A percentile compares a stretch with the other conserved stretches of the same genome.
phyloP scores from a whole-genome alignment of 2,797 vertebrate genomes.

The Aulostomus chinensis region DNA sequence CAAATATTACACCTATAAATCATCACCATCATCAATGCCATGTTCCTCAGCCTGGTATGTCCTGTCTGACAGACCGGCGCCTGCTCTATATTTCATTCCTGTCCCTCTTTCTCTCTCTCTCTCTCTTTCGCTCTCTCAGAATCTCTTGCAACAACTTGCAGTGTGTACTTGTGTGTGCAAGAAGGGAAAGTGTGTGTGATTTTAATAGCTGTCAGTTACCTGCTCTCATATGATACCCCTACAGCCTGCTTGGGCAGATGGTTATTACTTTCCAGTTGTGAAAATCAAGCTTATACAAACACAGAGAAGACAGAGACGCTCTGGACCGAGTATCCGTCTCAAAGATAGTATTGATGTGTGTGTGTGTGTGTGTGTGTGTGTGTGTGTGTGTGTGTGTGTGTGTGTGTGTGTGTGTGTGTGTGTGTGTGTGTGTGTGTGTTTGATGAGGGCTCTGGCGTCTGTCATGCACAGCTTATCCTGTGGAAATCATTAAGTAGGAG shows the following conservation, averaged over 20 bases:
- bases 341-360: constrained; percentile 54
- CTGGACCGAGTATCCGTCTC: constrained; percentile 63
- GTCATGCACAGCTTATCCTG: constrained; percentile 75
- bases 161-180: constrained; percentile 14
- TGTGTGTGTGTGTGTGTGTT: constrained; percentile 16
- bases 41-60: constrained; percentile 44
- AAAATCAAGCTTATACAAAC: constrained; percentile 83
- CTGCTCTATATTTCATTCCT: constrained; percentile 58
- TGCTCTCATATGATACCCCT: constrained; percentile 77
- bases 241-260: constrained; percentile 73
- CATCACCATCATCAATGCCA: constrained; percentile 39
- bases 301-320: constrained; percentile 61
- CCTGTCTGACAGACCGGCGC: constrained; percentile 53
- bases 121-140: constrained; percentile 19
- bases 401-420: constrained; percentile 32
- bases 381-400: constrained; percentile 33
- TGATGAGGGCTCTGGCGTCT: constrained; percentile 62
- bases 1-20: constrained; percentile 56
- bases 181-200: constrained; percentile 57
- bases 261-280: constrained; percentile 83
- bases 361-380: constrained; percentile 26
- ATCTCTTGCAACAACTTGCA: constrained; percentile 32
- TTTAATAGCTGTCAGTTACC: constrained; percentile 80
- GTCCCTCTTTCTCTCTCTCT: constrained; percentile 16
- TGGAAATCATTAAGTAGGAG: constrained; percentile 81